Percentiles rank a stretch among this genome's conserved stretches.
Evolutionary conservation across 2,797 vertebrate species (phyloP).

Genomic region (Taenioides sp.): DNA sequence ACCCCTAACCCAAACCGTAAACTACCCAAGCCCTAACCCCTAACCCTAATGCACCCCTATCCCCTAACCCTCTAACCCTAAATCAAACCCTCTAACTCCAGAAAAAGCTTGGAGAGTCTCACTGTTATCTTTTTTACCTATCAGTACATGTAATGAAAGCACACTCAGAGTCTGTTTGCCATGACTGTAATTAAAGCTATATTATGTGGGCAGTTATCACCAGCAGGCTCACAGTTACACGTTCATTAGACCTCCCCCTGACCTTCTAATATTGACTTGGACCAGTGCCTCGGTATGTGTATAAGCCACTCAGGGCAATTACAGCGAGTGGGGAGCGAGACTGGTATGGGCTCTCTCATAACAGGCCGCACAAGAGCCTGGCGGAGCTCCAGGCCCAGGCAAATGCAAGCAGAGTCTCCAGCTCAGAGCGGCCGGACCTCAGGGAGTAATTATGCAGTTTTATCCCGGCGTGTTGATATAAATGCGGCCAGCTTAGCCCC

Average conservation of each 20-base stretch:
- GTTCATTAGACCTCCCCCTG: constrained; percentile 69
- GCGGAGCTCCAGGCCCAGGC: constrained; percentile 80
- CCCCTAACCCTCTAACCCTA: no score
- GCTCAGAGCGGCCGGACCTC: constrained; percentile 81
- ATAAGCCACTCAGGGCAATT: constrained; percentile 86
- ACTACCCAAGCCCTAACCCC: no score
- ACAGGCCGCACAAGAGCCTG: constrained; percentile 80
- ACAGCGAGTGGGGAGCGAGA: constrained; percentile 80
- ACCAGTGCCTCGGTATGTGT: constrained; percentile 79
- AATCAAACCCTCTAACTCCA: not conserved
- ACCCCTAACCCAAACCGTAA: no score
- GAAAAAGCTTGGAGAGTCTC: not conserved
- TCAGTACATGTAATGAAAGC: not conserved
- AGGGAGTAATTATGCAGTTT: constrained; percentile 96
- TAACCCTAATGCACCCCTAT: no score
- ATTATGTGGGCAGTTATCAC: constrained; percentile 3
- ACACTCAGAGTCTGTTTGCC: not conserved
- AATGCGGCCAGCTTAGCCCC: constrained; percentile 93
- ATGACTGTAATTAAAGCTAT: not conserved
- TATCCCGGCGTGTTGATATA: constrained; percentile 95
- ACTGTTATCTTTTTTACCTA: not conserved
- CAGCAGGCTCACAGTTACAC: not conserved
- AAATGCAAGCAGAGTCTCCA: constrained; percentile 81
- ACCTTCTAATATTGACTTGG: constrained; percentile 66
- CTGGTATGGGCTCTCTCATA: constrained; percentile 86